Percentiles rank a stretch among this genome's conserved stretches.
Evolutionary conservation across 2,888 invertebrate species (phyloP).

Genomic region (Pelosia muscerda): DNA sequence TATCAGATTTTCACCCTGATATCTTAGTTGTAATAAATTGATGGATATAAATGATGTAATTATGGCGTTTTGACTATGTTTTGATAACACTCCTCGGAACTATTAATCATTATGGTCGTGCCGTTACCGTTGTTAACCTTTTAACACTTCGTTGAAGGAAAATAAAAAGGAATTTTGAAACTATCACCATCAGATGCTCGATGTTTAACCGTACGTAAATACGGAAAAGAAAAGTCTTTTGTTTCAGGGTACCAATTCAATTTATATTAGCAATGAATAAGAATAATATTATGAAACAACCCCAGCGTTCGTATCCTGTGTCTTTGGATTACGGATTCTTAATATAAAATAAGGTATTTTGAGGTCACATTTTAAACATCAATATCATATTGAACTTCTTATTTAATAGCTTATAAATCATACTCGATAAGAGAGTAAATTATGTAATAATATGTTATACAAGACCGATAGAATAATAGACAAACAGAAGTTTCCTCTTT

Average conservation of each 20-base stretch:
- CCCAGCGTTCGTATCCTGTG: background rate
- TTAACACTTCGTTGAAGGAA: background rate
- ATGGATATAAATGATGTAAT: constrained; percentile 41
- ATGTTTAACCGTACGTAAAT: background rate
- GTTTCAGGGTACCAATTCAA: background rate
- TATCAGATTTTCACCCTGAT: constrained; percentile 39
- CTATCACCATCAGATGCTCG: background rate
- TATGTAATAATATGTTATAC: constrained; percentile 3
- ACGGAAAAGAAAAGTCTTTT: background rate
- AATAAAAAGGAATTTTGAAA: background rate
- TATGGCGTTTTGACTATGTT: constrained; percentile 25
- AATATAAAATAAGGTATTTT: background rate
- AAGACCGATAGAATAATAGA: constrained; percentile 9
- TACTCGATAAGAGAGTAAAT: background rate
- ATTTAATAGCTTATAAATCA: background rate
- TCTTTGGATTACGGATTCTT: background rate
- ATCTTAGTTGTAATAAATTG: constrained; percentile 41
- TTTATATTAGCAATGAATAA: background rate
- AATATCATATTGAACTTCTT: background rate
- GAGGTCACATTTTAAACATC: background rate
- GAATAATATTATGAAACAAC: background rate
- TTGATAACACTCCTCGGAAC: constrained; percentile 4
- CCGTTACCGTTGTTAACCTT: background rate
- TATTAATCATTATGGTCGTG: constrained; percentile 4
- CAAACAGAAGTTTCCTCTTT: constrained; percentile 21